Base-by-base conservation (phyloP, 2,113 vertebrate species). In the Muntiacus reevesi region DNA sequence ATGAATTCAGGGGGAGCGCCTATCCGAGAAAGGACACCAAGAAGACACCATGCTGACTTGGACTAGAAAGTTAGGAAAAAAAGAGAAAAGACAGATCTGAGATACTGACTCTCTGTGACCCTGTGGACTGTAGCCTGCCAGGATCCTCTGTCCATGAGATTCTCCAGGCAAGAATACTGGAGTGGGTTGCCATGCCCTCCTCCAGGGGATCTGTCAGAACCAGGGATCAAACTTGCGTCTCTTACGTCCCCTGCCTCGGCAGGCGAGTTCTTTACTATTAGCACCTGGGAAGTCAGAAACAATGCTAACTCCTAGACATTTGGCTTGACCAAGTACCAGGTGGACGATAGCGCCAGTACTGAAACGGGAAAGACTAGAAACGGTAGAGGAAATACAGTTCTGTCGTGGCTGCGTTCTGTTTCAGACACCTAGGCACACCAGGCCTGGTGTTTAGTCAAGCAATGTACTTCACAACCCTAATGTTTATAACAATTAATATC, bases 61-160 rank as follows among this genome's bases (percentile, higher is more conserved):
- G 30, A 79, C 16, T 21, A 52, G 54, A 14, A 85, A 47, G 6
- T n/a, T 25, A 81, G 25, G 50, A 86, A 33, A 59, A 36, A 64
- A 64, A 81, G 19, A 71, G 9, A 47, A 6, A 40, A 74, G 19
- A 60, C n/a, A 78, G 30, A 62, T 28, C 59, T 89, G 12, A 25
- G 3, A 17, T 40, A 36, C 64, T 36, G n/a, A 71, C 19, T 71
- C 67, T 36, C 2, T 23, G 67, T 6, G n/a, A 71, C 67, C 67
- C n/a, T 2, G 0, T 74, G 21, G 71, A 43, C 36, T 25, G 11
- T 25, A 43, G 71, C 71, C 36, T 0, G 0, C 71, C 36, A 43
- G 36, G 21, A 36, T 43, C 21, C 36, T 40, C 71, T 25, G 11
- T 25, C 36, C 21, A 25, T 43, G 36, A 11, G 11, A 74, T 74